Conservation (phyloP, 2,888 invertebrate species). For the Tiliacea aurago region DNA sequence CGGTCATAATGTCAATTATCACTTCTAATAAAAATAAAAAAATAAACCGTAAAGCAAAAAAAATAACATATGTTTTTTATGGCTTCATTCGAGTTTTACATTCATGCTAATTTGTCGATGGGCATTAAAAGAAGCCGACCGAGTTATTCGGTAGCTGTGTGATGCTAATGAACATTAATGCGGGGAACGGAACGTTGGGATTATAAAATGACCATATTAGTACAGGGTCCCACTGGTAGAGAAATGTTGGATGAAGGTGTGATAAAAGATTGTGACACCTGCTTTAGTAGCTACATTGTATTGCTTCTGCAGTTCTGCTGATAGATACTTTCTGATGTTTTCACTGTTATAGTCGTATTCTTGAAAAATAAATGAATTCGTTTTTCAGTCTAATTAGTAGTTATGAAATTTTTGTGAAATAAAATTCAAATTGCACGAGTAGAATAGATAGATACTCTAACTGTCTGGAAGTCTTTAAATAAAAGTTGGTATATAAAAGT, state of each 20-base stretch:
- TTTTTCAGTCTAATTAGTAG: too few species aligned
- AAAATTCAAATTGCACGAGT: too few species aligned
- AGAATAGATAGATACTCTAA: too few species aligned
- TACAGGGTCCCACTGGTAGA: slow-evolving; percentile 51
- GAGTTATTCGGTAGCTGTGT: slow-evolving; percentile 89
- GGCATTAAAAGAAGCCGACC: slow-evolving; percentile 86
- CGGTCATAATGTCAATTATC: slow-evolving; percentile 90
- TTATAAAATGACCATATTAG: slow-evolving; percentile 82
- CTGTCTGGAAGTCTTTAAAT: not conserved
- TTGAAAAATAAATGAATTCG: not conserved
- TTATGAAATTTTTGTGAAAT: not conserved
- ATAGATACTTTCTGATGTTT: not conserved
- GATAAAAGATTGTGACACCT: slow-evolving; percentile 50
- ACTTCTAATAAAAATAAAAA: slow-evolving; percentile 85
- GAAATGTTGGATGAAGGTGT: slow-evolving; percentile 56
- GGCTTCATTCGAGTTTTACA: slow-evolving; percentile 88
- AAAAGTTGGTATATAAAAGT: slow-evolving; percentile 6
- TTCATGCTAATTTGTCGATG: slow-evolving; percentile 90
- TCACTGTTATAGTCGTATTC: not conserved
- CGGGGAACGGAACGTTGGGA: slow-evolving; percentile 78
- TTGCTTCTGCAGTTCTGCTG: not conserved
- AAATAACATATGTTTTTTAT: slow-evolving; percentile 87
- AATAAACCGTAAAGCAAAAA: slow-evolving; percentile 78
- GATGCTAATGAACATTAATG: slow-evolving; percentile 88
- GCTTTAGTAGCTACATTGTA: not conserved